Percentiles rank a stretch among this genome's conserved stretches.
Conservation (phyloP, 1,140 invertebrate genomes). For the Magallana angulata region DNA sequence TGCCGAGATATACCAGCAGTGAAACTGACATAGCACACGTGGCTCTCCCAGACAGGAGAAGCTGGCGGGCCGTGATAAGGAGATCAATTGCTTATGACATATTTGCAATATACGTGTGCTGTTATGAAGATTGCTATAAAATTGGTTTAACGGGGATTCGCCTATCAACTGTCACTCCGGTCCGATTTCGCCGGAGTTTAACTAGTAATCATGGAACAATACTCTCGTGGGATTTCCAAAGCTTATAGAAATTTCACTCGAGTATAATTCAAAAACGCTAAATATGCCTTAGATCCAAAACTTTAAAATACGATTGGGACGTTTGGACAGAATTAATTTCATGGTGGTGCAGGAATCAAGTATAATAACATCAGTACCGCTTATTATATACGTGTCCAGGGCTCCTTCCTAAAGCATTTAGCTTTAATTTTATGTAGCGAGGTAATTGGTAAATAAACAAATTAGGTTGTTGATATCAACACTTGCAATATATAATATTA, state of each 20-base stretch:
- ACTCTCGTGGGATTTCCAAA: not conserved
- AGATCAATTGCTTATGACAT: conserved; percentile 19
- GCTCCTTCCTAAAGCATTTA: no score
- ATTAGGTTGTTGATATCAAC: no score
- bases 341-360: not conserved
- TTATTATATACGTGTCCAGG: no score
- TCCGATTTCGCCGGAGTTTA: not conserved
- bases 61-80: not conserved
- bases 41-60: not conserved
- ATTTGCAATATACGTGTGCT: conserved; percentile 13
- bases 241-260: not conserved
- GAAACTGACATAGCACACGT: not conserved
- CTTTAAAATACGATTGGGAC: no score
- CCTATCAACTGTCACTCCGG: not conserved
- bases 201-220: not conserved
- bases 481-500: no score
- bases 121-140: not conserved
- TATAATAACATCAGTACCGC: no score
- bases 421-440: no score
- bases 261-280: not conserved
- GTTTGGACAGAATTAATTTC: no score
- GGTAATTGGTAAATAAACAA: no score
- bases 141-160: not conserved
- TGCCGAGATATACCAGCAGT: not conserved
- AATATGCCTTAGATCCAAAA: no score